Percentiles rank a stretch among this genome's conserved stretches.
Evolutionary conservation across 2,113 vertebrate genomes (phyloP).

Genomic region (Grammomys dolichurus): DNA sequence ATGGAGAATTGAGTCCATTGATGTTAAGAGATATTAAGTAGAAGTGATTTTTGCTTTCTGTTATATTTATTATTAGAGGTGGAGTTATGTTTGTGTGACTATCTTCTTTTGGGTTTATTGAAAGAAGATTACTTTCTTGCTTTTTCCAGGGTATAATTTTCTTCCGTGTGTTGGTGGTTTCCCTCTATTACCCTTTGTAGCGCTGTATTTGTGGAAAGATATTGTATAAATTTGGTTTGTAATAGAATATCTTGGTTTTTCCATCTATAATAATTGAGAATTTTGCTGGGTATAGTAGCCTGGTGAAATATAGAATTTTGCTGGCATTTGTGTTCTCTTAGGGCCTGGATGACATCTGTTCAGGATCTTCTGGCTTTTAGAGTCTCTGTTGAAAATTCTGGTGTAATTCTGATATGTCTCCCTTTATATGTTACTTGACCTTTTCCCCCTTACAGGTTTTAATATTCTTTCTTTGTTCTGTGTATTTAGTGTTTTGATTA

Average conservation of each 20-base stretch:
- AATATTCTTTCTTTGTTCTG: neutral
- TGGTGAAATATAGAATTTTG: too few relatives aligned
- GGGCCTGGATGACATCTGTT: too few relatives aligned
- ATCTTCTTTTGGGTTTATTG: neutral
- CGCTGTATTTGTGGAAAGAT: too few relatives aligned
- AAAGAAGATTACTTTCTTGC: too few relatives aligned
- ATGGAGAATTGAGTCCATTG: neutral
- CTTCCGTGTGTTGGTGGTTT: neutral
- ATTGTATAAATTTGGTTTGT: too few relatives aligned
- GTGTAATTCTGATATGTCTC: neutral
- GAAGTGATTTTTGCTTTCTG: neutral
- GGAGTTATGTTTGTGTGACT: neutral
- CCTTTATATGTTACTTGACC: neutral
- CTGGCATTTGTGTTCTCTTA: too few relatives aligned
- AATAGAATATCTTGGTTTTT: too few relatives aligned
- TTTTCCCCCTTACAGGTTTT: too few relatives aligned
- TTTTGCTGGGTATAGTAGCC: too few relatives aligned
- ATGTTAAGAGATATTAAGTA: neutral
- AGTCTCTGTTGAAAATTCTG: too few relatives aligned
- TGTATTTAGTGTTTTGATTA: neutral
- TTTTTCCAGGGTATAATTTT: neutral
- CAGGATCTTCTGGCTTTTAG: too few relatives aligned
- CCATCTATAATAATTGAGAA: too few relatives aligned
- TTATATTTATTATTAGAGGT: neutral
- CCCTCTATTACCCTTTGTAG: neutral